Evolutionary conservation across 1,140 invertebrate species (phyloP).

Genomic region (Ceratina calcarata): DNA sequence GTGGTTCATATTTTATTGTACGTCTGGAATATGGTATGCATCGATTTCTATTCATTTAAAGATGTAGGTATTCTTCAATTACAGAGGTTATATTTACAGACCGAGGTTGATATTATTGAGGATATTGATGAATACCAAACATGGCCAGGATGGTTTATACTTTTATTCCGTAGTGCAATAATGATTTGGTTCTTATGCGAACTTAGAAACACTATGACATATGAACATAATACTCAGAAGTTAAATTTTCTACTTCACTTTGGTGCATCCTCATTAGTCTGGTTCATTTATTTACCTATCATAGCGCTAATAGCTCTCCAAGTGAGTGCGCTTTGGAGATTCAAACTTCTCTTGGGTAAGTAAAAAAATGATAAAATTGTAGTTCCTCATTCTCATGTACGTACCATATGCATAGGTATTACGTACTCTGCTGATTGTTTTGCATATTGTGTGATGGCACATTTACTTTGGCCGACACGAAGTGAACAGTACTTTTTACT

Average conservation of each 20-base stretch:
- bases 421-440: conserved; percentile 96
- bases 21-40: conserved; percentile 96
- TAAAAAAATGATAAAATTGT: conserved; percentile 42
- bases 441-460: conserved; percentile 96
- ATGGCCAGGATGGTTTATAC: conserved; percentile 96
- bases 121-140: conserved; percentile 98
- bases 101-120: conserved; percentile 96
- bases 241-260: conserved; percentile 97
- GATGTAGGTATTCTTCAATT: background rate
- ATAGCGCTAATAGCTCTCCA: conserved; percentile 95
- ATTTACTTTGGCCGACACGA: conserved; percentile 94
- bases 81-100: conserved; percentile 81
- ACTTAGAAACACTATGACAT: conserved; percentile 94
- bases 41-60: background rate
- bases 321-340: conserved; percentile 96
- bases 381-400: background rate
- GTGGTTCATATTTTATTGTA: conserved; percentile 95
- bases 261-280: conserved; percentile 97
- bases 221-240: conserved; percentile 94
- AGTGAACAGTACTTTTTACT: conserved; percentile 94
- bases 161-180: conserved; percentile 91
- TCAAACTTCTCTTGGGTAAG: conserved; percentile 95
- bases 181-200: conserved; percentile 98
- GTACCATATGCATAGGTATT: conserved; percentile 85
- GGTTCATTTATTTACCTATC: conserved; percentile 98